These are phyloP conservation scores for Parnassius smintheus DNA, from an alignment of 2,888 invertebrate species.

Conservation along the genomic window DNA sequence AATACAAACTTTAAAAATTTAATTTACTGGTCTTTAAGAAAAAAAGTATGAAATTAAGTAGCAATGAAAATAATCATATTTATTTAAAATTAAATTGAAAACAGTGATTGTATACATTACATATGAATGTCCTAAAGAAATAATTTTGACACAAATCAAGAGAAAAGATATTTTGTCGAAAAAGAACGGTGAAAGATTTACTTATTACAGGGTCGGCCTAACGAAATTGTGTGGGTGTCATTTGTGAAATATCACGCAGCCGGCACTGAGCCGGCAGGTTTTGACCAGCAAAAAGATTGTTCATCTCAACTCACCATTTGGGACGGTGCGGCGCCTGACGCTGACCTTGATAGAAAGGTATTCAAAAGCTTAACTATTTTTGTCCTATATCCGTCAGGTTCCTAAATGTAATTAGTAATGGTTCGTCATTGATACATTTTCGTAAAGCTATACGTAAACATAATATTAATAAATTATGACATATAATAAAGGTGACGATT, in stretches of 20 bases:
- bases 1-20: too few species aligned
- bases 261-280: slow-evolving; percentile 83
- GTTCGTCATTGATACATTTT: too few species aligned
- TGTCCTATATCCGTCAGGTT: neutral
- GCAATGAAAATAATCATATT: too few species aligned
- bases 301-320: slow-evolving; percentile 88
- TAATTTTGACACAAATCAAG: too few species aligned
- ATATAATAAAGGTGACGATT: slow-evolving; percentile 35
- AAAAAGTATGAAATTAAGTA: too few species aligned
- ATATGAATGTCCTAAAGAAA: too few species aligned
- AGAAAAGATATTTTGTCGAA: slow-evolving; percentile 10
- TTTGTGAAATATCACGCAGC: slow-evolving; percentile 91
- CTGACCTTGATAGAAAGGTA: slow-evolving; percentile 75
- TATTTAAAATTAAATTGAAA: too few species aligned
- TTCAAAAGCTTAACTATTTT: slow-evolving; percentile 9
- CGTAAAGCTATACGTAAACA: too few species aligned
- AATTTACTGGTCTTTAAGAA: too few species aligned
- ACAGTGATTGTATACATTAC: too few species aligned
- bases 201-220: slow-evolving; percentile 81
- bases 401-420: too few species aligned
- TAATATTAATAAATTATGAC: too few species aligned
- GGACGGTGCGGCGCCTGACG: slow-evolving; percentile 85
- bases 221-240: slow-evolving; percentile 91
- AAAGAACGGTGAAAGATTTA: slow-evolving; percentile 19
- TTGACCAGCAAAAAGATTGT: slow-evolving; percentile 85